phyloP scores from a whole-genome alignment of 2,888 invertebrate genomes.

The Nephrotoma appendiculata region DNA sequence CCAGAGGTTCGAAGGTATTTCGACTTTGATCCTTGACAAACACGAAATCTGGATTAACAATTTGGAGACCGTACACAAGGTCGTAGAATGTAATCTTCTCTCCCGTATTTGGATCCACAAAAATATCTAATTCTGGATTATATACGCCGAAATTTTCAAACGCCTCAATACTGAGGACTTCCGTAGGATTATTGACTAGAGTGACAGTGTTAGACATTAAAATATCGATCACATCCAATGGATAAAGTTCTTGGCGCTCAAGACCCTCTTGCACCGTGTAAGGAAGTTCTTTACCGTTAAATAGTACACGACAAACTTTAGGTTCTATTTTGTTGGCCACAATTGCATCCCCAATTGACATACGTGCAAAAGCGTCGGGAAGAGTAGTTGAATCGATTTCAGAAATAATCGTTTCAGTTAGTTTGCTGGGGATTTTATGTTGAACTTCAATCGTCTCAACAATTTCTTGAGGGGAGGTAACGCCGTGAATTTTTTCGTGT shows the following conservation, averaged over 20 bases:
- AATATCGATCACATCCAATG: constrained; percentile 49
- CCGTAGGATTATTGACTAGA: constrained; percentile 36
- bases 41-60: constrained; percentile 58
- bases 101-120: constrained; percentile 67
- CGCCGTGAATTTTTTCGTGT: neutral
- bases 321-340: constrained; percentile 50
- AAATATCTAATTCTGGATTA: constrained; percentile 56
- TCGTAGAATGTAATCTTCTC: constrained; percentile 61
- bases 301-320: constrained; percentile 44
- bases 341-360: constrained; percentile 47
- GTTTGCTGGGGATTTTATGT: neutral
- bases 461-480: neutral
- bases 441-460: neutral
- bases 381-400: neutral
- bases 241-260: constrained; percentile 52
- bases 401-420: neutral
- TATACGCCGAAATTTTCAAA: constrained; percentile 65
- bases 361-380: constrained; percentile 18
- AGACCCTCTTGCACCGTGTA: constrained; percentile 54
- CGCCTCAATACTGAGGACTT: constrained; percentile 46
- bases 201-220: constrained; percentile 47
- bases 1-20: constrained; percentile 56
- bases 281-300: constrained; percentile 44
- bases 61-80: constrained; percentile 49
- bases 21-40: constrained; percentile 61